Conservation (phyloP, 2,888 invertebrate genomes). For the Fragum fragum region DNA sequence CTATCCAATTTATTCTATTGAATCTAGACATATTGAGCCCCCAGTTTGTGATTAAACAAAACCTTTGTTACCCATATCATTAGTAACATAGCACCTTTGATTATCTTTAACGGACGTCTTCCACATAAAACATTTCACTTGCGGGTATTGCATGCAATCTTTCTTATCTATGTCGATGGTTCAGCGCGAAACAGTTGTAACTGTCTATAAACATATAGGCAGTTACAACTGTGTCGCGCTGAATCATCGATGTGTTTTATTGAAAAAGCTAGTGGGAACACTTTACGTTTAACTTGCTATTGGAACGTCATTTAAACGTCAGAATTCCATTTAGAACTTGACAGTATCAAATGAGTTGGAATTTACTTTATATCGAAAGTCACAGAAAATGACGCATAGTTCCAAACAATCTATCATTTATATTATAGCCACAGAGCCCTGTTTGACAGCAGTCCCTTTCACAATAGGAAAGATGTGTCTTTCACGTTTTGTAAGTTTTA, state of each 20-base stretch:
- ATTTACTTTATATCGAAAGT: constrained; percentile 17
- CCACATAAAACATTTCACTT: constrained; percentile 18
- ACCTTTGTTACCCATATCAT: constrained; percentile 29
- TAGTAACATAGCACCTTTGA: constrained; percentile 16
- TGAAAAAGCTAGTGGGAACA: constrained; percentile 19
- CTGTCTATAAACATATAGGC: too few relatives aligned
- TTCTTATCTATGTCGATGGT: not conserved
- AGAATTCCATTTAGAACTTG: constrained; percentile 27
- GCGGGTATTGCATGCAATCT: constrained; percentile 9
- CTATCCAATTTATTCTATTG: constrained; percentile 25
- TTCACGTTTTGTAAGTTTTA: too few relatives aligned
- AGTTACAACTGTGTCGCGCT: too few relatives aligned
- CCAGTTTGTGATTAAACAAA: constrained; percentile 20
- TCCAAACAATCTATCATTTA: constrained; percentile 11
- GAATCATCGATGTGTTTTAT: not conserved
- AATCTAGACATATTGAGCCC: constrained; percentile 19
- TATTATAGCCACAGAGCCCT: constrained; percentile 1
- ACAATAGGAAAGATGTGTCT: too few relatives aligned
- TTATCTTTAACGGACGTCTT: constrained; percentile 13
- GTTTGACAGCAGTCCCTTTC: not conserved
- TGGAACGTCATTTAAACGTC: constrained; percentile 27
- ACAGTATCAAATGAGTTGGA: constrained; percentile 19
- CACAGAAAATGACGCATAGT: constrained; percentile 9
- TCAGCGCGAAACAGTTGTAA: too few relatives aligned
- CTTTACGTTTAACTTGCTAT: constrained; percentile 18